These are phyloP conservation scores for Crepidodera aurea DNA, from an alignment of 2,888 invertebrate genomes.

Conservation along the genomic window DNA sequence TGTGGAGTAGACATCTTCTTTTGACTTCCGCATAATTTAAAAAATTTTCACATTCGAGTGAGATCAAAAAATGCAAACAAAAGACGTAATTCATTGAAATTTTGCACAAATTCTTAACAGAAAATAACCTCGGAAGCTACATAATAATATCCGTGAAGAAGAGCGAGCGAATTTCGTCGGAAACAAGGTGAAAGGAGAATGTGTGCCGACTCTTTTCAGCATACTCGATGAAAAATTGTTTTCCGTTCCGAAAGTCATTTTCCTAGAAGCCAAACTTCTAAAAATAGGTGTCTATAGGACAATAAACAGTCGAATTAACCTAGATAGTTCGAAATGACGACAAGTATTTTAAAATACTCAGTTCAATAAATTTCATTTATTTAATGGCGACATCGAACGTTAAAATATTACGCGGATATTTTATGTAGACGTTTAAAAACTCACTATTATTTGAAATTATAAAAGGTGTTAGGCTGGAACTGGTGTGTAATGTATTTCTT, in stretches of 20 bases:
- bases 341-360: background rate
- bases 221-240: conserved; percentile 24
- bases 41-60: background rate
- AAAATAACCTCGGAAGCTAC: background rate
- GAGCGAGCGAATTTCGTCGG: background rate
- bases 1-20: no score
- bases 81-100: background rate
- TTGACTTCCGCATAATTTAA: no score
- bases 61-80: background rate
- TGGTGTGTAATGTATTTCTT: no score
- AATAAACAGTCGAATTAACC: conserved; percentile 8
- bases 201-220: conserved; percentile 3
- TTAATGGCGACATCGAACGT: no score
- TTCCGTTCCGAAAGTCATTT: conserved; percentile 19
- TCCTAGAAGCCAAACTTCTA: conserved; percentile 3
- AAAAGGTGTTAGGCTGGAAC: no score
- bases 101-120: background rate
- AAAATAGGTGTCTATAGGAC: conserved; percentile 19
- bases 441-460: no score
- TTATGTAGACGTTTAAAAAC: no score
- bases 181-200: background rate
- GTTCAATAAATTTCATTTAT: conserved; percentile 3
- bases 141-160: conserved; percentile 3
- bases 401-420: no score
- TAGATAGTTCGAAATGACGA: background rate